Evolutionary conservation across 1,140 invertebrate species (phyloP).

Genomic region (Nebria ingens): DNA sequence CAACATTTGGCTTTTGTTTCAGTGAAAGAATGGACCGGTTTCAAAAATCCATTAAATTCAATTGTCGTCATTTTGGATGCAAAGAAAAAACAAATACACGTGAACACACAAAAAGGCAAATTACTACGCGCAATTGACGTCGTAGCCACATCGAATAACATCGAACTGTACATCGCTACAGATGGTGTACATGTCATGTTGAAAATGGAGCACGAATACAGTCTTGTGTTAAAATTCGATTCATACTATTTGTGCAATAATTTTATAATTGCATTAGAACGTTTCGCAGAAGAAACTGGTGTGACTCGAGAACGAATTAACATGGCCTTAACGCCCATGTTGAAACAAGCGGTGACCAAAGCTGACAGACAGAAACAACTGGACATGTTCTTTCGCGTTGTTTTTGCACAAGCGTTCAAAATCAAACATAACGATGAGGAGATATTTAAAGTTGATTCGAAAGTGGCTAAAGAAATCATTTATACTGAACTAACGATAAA

Average conservation of each 20-base stretch:
- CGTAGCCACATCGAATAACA: conserved; percentile 11
- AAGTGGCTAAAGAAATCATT: conserved; percentile 37
- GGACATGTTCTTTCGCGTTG: conserved; percentile 43
- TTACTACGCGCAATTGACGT: conserved; percentile 23
- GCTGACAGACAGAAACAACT: conserved; percentile 33
- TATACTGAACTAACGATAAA: conserved; percentile 40
- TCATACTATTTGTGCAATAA: conserved; percentile 24
- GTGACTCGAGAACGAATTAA: conserved; percentile 19
- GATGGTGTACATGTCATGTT: conserved; percentile 42
- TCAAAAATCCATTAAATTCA: conserved; percentile 29
- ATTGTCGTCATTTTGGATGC: conserved; percentile 41
- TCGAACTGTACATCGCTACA: conserved; percentile 18
- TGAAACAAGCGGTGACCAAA: conserved; percentile 33
- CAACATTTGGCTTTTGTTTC: conserved; percentile 17
- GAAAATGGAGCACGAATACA: conserved; percentile 48
- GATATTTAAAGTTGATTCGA: conserved; percentile 32
- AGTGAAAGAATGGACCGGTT: conserved; percentile 40
- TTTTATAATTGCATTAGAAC: conserved; percentile 30
- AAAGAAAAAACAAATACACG: conserved; percentile 56
- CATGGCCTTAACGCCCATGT: conserved; percentile 26
- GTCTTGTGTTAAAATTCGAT: conserved; percentile 38
- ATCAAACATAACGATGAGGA: conserved; percentile 36
- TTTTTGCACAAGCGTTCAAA: conserved; percentile 37
- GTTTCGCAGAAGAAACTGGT: conserved; percentile 26
- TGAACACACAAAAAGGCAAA: conserved; percentile 50